These are phyloP conservation scores for Diarsia rubi DNA, from an alignment of 2,888 invertebrate species.

Conservation along the genomic window DNA sequence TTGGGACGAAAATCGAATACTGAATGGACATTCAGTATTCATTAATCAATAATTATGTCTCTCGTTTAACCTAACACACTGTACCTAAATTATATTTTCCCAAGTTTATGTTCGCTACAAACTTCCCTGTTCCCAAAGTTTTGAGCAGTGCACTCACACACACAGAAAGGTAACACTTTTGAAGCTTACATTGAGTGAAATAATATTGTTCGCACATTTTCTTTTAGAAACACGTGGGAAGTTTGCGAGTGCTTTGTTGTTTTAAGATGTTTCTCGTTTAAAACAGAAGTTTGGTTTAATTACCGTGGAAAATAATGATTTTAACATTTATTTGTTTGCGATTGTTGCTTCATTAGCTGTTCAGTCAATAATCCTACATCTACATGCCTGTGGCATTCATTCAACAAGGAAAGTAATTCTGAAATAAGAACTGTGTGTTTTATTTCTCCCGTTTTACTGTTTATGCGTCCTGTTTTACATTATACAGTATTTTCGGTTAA, in stretches of 20 bases:
- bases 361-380: not conserved
- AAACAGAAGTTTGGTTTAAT: not conserved
- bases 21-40: too few relatives aligned
- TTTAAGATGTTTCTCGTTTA: constrained; percentile 14
- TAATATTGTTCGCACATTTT: constrained; percentile 31
- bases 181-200: constrained; percentile 23
- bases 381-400: not conserved
- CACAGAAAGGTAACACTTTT: constrained; percentile 29
- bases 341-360: not conserved
- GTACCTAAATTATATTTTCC: constrained; percentile 19
- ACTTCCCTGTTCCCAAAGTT: constrained; percentile 31
- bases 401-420: not conserved
- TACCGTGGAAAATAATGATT: not conserved
- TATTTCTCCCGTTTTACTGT: not conserved
- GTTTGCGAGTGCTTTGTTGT: constrained; percentile 7
- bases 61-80: too few relatives aligned
- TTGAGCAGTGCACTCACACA: constrained; percentile 35
- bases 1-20: too few relatives aligned
- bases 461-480: not conserved
- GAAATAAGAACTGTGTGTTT: not conserved
- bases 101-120: constrained; percentile 25
- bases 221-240: constrained; percentile 8
- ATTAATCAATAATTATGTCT: too few relatives aligned
- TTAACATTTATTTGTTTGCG: not conserved
- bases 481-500: too few relatives aligned